A percentile compares a stretch with the other conserved stretches of the same genome.
These are phyloP conservation scores for Gryllus bimaculatus DNA, from an alignment of 1,140 invertebrate species.

Conservation along the genomic window DNA sequence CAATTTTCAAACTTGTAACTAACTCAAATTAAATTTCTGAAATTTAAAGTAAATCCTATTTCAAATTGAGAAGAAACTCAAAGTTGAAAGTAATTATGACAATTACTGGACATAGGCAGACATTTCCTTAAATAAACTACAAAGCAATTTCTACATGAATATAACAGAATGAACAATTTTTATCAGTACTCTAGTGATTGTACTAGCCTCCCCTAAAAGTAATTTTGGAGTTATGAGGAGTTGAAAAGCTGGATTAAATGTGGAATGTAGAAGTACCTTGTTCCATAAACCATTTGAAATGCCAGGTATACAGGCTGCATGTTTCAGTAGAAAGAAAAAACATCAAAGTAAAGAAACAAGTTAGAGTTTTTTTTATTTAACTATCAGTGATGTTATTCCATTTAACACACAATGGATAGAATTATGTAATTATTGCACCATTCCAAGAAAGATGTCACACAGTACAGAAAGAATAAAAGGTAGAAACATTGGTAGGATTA, in stretches of 20 bases:
- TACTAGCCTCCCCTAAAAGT: not conserved
- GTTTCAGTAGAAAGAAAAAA: slow-evolving; percentile 15
- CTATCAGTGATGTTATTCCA: not conserved
- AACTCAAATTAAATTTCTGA: no score
- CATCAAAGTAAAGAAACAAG: not conserved
- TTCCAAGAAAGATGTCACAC: not conserved
- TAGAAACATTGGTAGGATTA: not conserved
- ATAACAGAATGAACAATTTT: not conserved
- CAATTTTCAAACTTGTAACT: no score
- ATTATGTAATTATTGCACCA: not conserved
- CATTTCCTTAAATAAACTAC: no score
- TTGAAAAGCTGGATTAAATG: not conserved
- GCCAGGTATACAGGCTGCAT: slow-evolving; percentile 21
- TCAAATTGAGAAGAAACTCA: no score
- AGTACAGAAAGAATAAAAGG: not conserved
- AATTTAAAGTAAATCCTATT: no score
- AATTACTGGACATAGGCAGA: no score
- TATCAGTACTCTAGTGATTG: not conserved
- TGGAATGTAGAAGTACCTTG: slow-evolving; percentile 12
- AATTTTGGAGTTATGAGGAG: not conserved
- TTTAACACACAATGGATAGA: slow-evolving; percentile 1
- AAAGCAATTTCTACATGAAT: not conserved
- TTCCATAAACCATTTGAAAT: slow-evolving; percentile 17
- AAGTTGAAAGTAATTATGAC: no score
- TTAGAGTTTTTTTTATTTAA: not conserved